Percentiles rank a stretch among this genome's conserved stretches.
phyloP scores from a whole-genome alignment of 2,797 vertebrate species.

The Lepilemur septentrionalis region DNA sequence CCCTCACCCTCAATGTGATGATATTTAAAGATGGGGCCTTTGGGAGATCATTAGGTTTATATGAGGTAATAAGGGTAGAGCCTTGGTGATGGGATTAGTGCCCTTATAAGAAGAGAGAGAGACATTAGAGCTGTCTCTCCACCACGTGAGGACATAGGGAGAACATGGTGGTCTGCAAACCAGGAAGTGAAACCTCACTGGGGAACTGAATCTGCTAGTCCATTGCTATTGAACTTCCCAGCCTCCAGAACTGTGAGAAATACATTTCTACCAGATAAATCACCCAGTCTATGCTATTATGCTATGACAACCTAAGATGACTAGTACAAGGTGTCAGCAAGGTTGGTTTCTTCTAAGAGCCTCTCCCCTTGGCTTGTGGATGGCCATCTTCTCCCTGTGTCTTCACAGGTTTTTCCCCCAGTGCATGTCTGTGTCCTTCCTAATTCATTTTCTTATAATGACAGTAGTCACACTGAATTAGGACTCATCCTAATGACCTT shows the following conservation, averaged over 20 bases:
- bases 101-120: neutral
- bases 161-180: neutral
- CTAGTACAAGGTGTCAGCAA: neutral
- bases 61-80: too few species aligned
- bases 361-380: neutral
- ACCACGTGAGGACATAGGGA: neutral
- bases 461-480: neutral
- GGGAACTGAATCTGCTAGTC: neutral
- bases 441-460: neutral
- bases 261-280: neutral
- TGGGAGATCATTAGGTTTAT: neutral
- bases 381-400: neutral
- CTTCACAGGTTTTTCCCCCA: neutral
- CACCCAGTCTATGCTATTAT: neutral
- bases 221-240: neutral
- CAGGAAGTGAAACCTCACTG: neutral
- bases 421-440: neutral
- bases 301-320: neutral
- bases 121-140: neutral
- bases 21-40: neutral
- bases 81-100: neutral
- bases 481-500: neutral
- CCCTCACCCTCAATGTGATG: neutral
- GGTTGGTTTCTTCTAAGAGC: neutral
- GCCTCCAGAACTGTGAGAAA: neutral